A percentile compares a stretch with the other conserved stretches of the same genome.
Conservation (phyloP, 2,113 vertebrate species). For the Campylorhamphus procurvoides region DNA sequence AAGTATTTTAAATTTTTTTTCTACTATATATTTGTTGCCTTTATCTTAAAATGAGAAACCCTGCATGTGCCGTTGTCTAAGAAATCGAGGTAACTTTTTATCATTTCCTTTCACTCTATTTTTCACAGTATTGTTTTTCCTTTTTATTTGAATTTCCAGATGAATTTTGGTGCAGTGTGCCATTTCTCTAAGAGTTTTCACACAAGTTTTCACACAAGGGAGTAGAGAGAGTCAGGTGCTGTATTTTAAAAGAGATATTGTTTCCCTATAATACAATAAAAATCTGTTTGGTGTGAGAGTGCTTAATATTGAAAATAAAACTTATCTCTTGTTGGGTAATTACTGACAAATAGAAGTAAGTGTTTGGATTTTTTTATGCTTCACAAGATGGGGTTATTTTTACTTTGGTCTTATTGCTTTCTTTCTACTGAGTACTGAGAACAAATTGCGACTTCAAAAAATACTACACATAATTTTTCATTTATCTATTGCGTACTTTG, state of each 20-base stretch:
- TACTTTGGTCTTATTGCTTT: background rate
- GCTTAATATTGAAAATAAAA: background rate
- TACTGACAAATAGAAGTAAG: background rate
- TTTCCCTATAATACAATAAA: conserved; percentile 5
- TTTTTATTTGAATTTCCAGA: conserved; percentile 37
- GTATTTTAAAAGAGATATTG: conserved; percentile 20
- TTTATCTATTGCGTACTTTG: background rate
- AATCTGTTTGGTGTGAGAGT: background rate
- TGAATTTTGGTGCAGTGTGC: conserved; percentile 51
- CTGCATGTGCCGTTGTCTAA: conserved; percentile 33
- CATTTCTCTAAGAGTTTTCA: conserved; percentile 34
- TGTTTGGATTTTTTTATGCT: background rate
- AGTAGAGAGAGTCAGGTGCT: background rate
- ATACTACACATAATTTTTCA: background rate
- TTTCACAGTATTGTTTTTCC: conserved; percentile 48
- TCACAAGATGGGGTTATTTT: background rate
- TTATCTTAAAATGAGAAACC: conserved; percentile 58
- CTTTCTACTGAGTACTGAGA: background rate
- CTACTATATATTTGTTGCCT: background rate
- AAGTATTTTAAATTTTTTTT: background rate
- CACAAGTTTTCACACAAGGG: background rate
- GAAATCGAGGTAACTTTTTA: conserved; percentile 63
- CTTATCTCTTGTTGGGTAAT: background rate
- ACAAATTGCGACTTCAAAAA: background rate
- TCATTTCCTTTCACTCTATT: conserved; percentile 39